These are phyloP conservation scores for Oxyura jamaicensis DNA, from an alignment of 2,113 vertebrate genomes.

Conservation along the genomic window DNA sequence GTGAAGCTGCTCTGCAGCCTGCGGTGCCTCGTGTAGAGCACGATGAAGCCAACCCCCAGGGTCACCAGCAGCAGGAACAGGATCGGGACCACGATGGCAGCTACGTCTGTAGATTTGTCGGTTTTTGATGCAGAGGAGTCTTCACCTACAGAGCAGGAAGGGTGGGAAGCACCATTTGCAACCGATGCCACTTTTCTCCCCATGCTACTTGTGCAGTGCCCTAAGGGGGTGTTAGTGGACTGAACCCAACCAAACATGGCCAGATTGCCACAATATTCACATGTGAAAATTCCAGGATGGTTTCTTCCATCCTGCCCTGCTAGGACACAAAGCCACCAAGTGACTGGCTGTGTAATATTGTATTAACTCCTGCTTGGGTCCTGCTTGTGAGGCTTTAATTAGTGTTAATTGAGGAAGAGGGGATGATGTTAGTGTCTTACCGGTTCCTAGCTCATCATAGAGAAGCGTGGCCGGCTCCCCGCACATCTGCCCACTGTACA, in stretches of 20 bases:
- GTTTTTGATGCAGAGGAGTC: slow-evolving; percentile 12
- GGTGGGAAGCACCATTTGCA: background rate
- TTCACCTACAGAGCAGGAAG: slow-evolving; percentile 19
- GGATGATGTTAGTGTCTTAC: slow-evolving; percentile 48
- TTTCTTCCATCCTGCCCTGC: background rate
- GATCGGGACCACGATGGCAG: slow-evolving; percentile 91
- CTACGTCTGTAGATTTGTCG: slow-evolving; percentile 80
- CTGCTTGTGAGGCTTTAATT: background rate
- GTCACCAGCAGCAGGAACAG: slow-evolving; percentile 91
- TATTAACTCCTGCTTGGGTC: slow-evolving; percentile 13
- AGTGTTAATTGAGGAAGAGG: background rate
- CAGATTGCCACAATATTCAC: background rate
- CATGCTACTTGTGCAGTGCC: background rate
- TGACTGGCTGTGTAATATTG: slow-evolving; percentile 52
- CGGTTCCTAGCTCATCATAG: slow-evolving; percentile 82
- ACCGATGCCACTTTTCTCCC: rapidly evolving
- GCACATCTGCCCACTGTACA: slow-evolving; percentile 89
- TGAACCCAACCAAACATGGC: background rate
- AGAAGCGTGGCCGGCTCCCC: slow-evolving; percentile 89
- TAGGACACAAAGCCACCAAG: slow-evolving; percentile 33
- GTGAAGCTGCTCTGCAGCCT: slow-evolving; percentile 94
- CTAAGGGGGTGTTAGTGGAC: background rate
- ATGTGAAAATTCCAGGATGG: background rate
- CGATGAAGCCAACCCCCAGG: slow-evolving; percentile 83
- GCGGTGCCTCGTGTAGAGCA: slow-evolving; percentile 89